Conservation (phyloP, 2,888 invertebrate genomes). For the Amphiduros pacificus region DNA sequence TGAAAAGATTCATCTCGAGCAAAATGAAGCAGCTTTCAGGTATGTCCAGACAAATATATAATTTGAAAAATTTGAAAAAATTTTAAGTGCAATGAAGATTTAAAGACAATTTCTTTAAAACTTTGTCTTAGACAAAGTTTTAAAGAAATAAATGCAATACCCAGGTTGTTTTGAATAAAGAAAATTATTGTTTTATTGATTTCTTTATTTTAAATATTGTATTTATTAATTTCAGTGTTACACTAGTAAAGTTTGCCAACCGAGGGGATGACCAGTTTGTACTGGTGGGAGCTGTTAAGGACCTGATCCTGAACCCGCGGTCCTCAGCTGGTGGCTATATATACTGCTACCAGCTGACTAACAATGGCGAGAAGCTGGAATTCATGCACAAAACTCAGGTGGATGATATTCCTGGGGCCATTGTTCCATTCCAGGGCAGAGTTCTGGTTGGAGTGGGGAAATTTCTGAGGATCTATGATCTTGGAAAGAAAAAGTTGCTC, state of each 20-base stretch:
- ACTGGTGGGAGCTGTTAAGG: slow-evolving; percentile 89
- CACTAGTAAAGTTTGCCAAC: slow-evolving; percentile 78
- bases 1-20: slow-evolving; percentile 74
- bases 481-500: slow-evolving; percentile 93
- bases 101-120: too few relatives aligned
- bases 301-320: slow-evolving; percentile 85
- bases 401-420: slow-evolving; percentile 78
- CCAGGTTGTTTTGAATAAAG: too few relatives aligned
- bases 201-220: too few relatives aligned
- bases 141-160: too few relatives aligned
- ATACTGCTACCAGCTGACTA: slow-evolving; percentile 75
- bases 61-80: too few relatives aligned
- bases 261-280: slow-evolving; percentile 69
- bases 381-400: slow-evolving; percentile 90
- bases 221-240: slow-evolving; percentile 66
- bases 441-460: slow-evolving; percentile 90
- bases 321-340: slow-evolving; percentile 81
- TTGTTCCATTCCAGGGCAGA: slow-evolving; percentile 72
- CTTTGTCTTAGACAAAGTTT: too few relatives aligned
- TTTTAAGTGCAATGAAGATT: too few relatives aligned
- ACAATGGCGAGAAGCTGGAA: slow-evolving; percentile 82
- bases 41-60: slow-evolving; percentile 43
- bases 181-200: too few relatives aligned
- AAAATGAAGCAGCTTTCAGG: slow-evolving; percentile 95
- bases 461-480: slow-evolving; percentile 89